Evolutionary conservation across 2,797 vertebrate genomes (phyloP).

Genomic region (Protosalanx chinensis): DNA sequence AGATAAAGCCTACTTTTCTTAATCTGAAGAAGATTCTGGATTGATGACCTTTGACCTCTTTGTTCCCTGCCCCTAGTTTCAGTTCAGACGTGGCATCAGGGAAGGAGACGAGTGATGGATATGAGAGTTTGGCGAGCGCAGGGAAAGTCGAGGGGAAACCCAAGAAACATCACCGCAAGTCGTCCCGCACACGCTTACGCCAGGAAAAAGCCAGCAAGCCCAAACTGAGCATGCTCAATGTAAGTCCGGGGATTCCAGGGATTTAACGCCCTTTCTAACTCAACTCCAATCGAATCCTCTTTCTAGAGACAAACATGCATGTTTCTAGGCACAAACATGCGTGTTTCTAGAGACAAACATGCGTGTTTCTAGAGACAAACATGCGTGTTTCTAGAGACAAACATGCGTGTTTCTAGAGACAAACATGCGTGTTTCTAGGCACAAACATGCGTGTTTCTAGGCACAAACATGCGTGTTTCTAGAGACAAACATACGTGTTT

Average conservation of each 20-base stretch:
- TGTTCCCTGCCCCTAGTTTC: conserved; percentile 55
- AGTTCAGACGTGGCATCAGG: conserved; percentile 87
- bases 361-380: no score
- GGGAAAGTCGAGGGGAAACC: conserved; percentile 86
- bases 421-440: no score
- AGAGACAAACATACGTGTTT: no score
- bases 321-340: no score
- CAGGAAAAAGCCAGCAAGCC: conserved; percentile 91
- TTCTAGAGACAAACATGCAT: no score
- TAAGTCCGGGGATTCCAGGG: conserved; percentile 61
- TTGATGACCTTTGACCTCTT: not conserved
- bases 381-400: no score
- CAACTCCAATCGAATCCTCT: not conserved
- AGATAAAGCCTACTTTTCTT: not conserved
- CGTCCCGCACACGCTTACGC: conserved; percentile 86
- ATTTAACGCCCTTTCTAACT: not conserved
- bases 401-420: no score
- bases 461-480: no score
- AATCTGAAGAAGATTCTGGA: no score
- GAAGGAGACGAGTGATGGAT: conserved; percentile 92
- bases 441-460: no score
- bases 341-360: no score
- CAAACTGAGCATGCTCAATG: conserved; percentile 94
- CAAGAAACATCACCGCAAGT: conserved; percentile 91
- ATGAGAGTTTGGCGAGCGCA: conserved; percentile 78